Base-by-base conservation (phyloP, 2,113 vertebrate species). In the Phylloscopus trochilus region DNA sequence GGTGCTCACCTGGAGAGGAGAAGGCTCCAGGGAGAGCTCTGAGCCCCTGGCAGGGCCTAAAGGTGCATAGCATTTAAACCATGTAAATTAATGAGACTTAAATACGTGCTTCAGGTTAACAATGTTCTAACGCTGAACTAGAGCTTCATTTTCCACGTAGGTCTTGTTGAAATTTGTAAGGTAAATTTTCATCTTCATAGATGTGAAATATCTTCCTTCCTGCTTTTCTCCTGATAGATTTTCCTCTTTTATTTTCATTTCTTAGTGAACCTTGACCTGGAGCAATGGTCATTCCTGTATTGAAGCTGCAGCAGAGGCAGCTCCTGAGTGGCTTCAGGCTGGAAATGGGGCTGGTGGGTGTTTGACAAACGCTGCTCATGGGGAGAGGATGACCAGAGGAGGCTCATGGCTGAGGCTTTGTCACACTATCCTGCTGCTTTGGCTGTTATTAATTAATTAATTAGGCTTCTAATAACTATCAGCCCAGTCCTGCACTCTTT, bases 171-270 rank as follows among this genome's bases (percentile, higher is more conserved):
- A 78, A 93, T 94, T 79, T 63, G 74, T 68, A 72, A 83, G 52
- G 39, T 90, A 91, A 85, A 83, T 87, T 91, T 91, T 79, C 47
- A 76, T 73, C 51, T 92, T 76, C 63, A 31, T 83, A 23, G 39
- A 46, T 20, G 31, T 80, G 74, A 90, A 74, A 78, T 59, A 92
- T 17, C 44, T 82, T 78, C 70, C 55, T 88, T 39, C 79, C 68
- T 73, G 56, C 47, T 60, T 89, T 91, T 52, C 51, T 90, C 52
- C 63, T 73, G 66, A 46, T 59, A 60, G 63, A 31, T 95, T 94
- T 94, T 90, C 52, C 63, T 3, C 0, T 76, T 87, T 72, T 74
- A 52, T 96, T 93, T 97, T 95, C 23, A 80, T 92, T 96, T 92
- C 93, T 90, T 24, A 62, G 59, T 88, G 84, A 96, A 87, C 91